A percentile compares a stretch with the other conserved stretches of the same genome.
Evolutionary conservation across 1,140 invertebrate species (phyloP).

Genomic region (Hypothenemus hampei): DNA sequence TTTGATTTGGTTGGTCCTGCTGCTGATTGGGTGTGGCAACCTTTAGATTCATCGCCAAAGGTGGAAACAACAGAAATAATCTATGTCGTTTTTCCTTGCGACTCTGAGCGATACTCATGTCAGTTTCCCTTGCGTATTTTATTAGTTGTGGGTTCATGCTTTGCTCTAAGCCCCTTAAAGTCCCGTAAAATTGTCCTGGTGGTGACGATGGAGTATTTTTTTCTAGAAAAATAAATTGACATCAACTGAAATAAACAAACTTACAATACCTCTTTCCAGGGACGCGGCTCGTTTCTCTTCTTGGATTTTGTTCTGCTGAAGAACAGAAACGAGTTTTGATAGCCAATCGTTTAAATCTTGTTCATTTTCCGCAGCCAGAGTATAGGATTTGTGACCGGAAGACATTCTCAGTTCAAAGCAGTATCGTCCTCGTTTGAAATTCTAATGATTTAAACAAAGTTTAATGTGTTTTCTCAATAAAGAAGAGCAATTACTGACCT

Average conservation of each 20-base stretch:
- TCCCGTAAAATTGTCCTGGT: slow-evolving; percentile 57
- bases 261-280: slow-evolving; percentile 53
- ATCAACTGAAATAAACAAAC: background rate
- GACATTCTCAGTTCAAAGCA: slow-evolving; percentile 86
- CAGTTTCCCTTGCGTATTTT: slow-evolving; percentile 85
- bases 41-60: slow-evolving; percentile 35
- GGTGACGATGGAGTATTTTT: slow-evolving; percentile 53
- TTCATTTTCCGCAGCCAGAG: slow-evolving; percentile 82
- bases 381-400: slow-evolving; percentile 74
- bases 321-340: slow-evolving; percentile 64
- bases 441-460: slow-evolving; percentile 51
- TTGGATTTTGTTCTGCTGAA: slow-evolving; percentile 69
- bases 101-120: slow-evolving; percentile 73
- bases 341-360: slow-evolving; percentile 82
- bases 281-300: slow-evolving; percentile 63
- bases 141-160: slow-evolving; percentile 87
- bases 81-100: slow-evolving; percentile 70
- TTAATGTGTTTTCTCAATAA: background rate
- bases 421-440: slow-evolving; percentile 76
- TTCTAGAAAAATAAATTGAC: slow-evolving; percentile 30
- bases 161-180: slow-evolving; percentile 79
- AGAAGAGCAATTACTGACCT: slow-evolving; percentile 51
- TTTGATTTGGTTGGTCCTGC: too few species aligned
- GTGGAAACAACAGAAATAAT: slow-evolving; percentile 55
- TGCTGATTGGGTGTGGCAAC: slow-evolving; percentile 37